Percentiles rank a stretch among this genome's conserved stretches.
These are phyloP conservation scores for Caenorhabditis sp. DNA, from an alignment of 2,888 invertebrate species.

Conservation along the genomic window DNA sequence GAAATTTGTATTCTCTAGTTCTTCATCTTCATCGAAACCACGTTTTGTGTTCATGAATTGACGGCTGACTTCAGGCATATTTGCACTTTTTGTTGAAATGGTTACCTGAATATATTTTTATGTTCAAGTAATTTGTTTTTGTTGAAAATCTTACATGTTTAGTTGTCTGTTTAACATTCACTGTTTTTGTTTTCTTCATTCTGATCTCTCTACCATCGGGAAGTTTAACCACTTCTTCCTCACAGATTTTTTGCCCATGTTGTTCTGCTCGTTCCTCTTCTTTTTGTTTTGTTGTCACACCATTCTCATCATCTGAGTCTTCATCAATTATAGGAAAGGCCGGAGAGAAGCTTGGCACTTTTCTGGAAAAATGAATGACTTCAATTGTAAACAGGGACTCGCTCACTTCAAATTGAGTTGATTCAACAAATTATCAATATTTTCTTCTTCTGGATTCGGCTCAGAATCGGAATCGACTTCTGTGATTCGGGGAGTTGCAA, in stretches of 20 bases:
- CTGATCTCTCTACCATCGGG: slow-evolving; percentile 63
- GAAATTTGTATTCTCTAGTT: slow-evolving; percentile 56
- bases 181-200: slow-evolving; percentile 63
- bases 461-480: slow-evolving; percentile 26
- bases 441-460: slow-evolving; percentile 48
- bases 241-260: slow-evolving; percentile 63
- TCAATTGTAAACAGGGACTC: neutral
- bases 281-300: slow-evolving; percentile 62
- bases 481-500: slow-evolving; percentile 9
- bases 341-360: slow-evolving; percentile 64
- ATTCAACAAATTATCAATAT: slow-evolving; percentile 56
- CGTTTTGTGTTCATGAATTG: slow-evolving; percentile 54
- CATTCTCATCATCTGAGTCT: slow-evolving; percentile 65
- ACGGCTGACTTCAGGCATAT: slow-evolving; percentile 51
- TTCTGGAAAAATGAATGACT: slow-evolving; percentile 47
- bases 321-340: slow-evolving; percentile 55
- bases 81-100: slow-evolving; percentile 60
- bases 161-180: slow-evolving; percentile 61
- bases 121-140: neutral
- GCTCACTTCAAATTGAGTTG: slow-evolving; percentile 58
- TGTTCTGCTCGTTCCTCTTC: slow-evolving; percentile 65
- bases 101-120: slow-evolving; percentile 43
- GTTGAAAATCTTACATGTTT: slow-evolving; percentile 51
- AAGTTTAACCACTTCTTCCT: slow-evolving; percentile 64
- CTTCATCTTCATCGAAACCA: slow-evolving; percentile 58